Evolutionary conservation across 2,797 vertebrate genomes (phyloP).

Genomic region (Anguilla obscura): DNA sequence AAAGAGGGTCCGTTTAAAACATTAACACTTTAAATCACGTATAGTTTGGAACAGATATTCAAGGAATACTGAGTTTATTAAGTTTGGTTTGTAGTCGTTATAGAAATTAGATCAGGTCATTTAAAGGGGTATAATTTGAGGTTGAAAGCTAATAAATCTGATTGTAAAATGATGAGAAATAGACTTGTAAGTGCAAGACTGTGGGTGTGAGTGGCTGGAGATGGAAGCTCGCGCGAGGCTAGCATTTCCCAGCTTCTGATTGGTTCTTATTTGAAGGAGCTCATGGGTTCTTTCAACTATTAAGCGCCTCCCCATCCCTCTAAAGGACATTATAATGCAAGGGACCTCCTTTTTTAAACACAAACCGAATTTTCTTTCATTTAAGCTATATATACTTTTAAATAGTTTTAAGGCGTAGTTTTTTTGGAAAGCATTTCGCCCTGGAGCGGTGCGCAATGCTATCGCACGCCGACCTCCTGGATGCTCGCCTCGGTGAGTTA

Average conservation of each 20-base stretch:
- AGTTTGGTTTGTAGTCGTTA: conserved; percentile 64
- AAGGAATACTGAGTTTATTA: conserved; percentile 63
- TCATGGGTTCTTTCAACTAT: conserved; percentile 92
- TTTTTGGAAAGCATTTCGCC: conserved; percentile 80
- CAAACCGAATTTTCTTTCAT: conserved; percentile 98
- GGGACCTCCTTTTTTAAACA: conserved; percentile 95
- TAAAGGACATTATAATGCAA: conserved; percentile 99
- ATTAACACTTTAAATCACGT: conserved; percentile 53
- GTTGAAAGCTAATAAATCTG: conserved; percentile 74
- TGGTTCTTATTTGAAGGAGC: conserved; percentile 90
- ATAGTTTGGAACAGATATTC: conserved; percentile 71
- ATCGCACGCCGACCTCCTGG: conserved; percentile 99
- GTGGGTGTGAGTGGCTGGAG: conserved; percentile 49
- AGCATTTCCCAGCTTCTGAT: conserved; percentile 92
- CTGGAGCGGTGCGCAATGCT: conserved; percentile 98
- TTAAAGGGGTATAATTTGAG: conserved; percentile 76
- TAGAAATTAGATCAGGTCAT: conserved; percentile 73
- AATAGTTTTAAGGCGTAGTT: conserved; percentile 92
- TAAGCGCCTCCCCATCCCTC: conserved; percentile 97
- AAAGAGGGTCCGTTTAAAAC: conserved; percentile 29
- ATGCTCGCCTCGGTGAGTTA: conserved; percentile 97
- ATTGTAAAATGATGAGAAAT: conserved; percentile 74
- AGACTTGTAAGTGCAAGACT: conserved; percentile 70
- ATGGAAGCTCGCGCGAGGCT: conserved; percentile 72
- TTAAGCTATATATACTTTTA: conserved; percentile 91